Percentiles rank a stretch among this genome's conserved stretches.
These are phyloP conservation scores for Drosophila rubida DNA, from an alignment of 2,888 invertebrate species.

Conservation along the genomic window DNA sequence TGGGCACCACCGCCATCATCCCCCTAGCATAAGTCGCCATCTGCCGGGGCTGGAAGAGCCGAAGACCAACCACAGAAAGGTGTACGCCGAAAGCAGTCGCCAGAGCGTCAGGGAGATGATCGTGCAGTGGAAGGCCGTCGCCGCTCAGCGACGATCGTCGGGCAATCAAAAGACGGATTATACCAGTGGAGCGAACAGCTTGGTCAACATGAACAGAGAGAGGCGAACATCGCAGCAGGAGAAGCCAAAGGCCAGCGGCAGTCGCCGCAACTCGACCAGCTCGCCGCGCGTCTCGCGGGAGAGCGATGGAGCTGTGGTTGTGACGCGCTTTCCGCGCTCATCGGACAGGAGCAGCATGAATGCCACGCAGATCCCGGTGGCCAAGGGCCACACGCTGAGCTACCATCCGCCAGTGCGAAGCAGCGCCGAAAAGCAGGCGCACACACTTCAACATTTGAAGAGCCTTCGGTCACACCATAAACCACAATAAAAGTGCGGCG, in stretches of 20 bases:
- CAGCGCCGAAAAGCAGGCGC: background rate
- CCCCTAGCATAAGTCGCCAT: no score
- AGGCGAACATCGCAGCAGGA: background rate
- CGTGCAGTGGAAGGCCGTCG: background rate
- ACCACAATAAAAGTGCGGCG: constrained; percentile 10
- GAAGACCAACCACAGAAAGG: fast-evolving
- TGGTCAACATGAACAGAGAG: background rate
- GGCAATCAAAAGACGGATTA: background rate
- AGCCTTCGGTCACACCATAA: background rate
- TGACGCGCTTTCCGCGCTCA: constrained; percentile 1
- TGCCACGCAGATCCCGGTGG: constrained; percentile 7
- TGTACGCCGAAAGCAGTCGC: constrained; percentile 14
- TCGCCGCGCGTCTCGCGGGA: background rate
- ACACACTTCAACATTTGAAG: background rate
- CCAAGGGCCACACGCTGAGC: background rate
- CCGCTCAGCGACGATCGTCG: background rate
- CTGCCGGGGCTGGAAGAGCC: background rate
- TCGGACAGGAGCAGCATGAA: background rate
- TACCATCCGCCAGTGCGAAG: constrained; percentile 10
- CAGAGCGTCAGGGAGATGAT: constrained; percentile 12
- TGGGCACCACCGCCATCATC: no score
- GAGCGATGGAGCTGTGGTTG: background rate
- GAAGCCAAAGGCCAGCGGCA: background rate
- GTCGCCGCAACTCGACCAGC: background rate
- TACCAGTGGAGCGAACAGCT: background rate